Evolutionary conservation across 2,888 invertebrate genomes (phyloP).

Genomic region (Rhagonycha lutea): DNA sequence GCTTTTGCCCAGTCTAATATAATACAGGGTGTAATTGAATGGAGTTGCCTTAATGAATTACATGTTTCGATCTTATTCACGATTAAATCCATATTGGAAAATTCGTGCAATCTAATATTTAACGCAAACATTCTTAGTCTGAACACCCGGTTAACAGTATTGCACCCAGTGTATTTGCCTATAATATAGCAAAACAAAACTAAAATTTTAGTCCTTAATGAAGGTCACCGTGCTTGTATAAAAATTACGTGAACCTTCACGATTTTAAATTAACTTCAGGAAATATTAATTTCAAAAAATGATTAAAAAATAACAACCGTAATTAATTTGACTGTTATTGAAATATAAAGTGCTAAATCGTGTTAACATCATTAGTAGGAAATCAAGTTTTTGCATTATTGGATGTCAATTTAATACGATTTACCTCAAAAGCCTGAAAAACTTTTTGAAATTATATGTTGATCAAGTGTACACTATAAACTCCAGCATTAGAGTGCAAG

Average conservation of each 20-base stretch:
- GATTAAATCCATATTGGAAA: too few species aligned
- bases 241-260: not conserved
- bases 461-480: not conserved
- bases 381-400: not conserved
- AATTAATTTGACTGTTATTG: not conserved
- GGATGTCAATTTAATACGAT: not conserved
- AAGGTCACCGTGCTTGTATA: slow-evolving; percentile 1
- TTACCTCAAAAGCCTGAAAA: not conserved
- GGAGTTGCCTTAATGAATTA: too few species aligned
- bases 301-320: not conserved
- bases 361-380: not conserved
- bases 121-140: too few species aligned
- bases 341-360: not conserved
- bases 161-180: not conserved
- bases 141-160: too few species aligned
- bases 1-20: too few species aligned
- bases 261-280: not conserved
- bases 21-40: too few species aligned
- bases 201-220: not conserved
- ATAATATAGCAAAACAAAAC: not conserved
- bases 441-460: slow-evolving; percentile 2
- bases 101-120: not conserved
- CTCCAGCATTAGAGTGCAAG: slow-evolving; percentile 3
- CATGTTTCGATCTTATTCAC: not conserved
- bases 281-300: not conserved